A percentile compares a stretch with the other conserved stretches of the same genome.
phyloP scores from a whole-genome alignment of 2,797 vertebrate species.

The Paguma larvata region DNA sequence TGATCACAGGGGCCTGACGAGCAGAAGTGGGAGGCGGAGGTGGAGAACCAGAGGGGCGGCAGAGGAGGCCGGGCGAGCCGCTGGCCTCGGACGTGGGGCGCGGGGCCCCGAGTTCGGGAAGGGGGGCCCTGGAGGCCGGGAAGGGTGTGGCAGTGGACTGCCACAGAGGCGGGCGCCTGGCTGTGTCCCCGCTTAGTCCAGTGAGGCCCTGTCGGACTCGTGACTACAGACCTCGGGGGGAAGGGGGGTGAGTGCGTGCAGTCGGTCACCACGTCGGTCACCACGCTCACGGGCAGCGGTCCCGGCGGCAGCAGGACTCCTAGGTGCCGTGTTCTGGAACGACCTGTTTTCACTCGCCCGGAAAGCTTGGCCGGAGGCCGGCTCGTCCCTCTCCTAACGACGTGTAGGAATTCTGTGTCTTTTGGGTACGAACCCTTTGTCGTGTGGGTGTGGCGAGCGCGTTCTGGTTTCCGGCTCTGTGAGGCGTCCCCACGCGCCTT shows the following conservation, averaged over 20 bases:
- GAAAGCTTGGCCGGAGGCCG: neutral
- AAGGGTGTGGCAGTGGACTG: neutral
- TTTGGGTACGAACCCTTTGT: neutral
- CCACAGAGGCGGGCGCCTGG: no score
- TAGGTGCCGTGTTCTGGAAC: neutral
- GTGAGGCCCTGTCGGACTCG: neutral
- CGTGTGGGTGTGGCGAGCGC: neutral
- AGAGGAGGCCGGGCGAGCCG: neutral
- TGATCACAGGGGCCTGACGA: neutral
- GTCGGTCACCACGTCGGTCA: no score
- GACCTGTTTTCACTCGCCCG: neutral
- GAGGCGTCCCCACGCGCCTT: neutral
- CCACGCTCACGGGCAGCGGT: neutral
- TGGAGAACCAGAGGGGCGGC: neutral
- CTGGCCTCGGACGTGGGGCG: neutral
- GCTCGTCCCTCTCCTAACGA: neutral
- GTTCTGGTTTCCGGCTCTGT: neutral
- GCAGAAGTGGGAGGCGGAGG: neutral
- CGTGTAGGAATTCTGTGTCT: neutral
- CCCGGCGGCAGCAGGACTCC: no score
- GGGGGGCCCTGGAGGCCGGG: neutral
- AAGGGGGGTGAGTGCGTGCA: no score
- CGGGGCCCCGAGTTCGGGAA: neutral
- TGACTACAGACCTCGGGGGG: neutral
- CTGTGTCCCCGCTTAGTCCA: neutral